These are phyloP conservation scores for Atethmia centrago DNA, from an alignment of 2,888 invertebrate genomes.

Conservation along the genomic window DNA sequence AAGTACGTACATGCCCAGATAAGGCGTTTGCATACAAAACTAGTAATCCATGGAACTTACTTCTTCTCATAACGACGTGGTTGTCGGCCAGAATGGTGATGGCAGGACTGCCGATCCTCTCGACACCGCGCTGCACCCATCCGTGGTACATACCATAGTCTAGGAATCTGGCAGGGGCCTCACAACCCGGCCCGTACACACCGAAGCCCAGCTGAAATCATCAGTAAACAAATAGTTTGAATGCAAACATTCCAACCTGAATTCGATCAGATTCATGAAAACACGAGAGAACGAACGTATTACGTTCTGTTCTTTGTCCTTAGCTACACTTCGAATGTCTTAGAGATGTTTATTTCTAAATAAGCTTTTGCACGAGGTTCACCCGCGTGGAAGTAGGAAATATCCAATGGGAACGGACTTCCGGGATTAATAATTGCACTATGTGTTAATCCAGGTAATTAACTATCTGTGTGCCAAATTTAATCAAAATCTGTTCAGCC, in stretches of 20 bases:
- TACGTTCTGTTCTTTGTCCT: neutral
- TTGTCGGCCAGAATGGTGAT: conserved; percentile 71
- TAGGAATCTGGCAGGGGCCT: conserved; percentile 76
- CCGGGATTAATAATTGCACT: too few relatives aligned
- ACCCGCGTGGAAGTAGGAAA: too few relatives aligned
- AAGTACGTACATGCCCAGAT: neutral
- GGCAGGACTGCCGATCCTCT: conserved; percentile 72
- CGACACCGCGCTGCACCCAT: conserved; percentile 72
- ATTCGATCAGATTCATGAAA: neutral
- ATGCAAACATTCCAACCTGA: neutral
- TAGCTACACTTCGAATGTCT: too few relatives aligned
- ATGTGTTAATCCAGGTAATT: too few relatives aligned
- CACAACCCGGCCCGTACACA: conserved; percentile 78
- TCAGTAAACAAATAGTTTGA: neutral
- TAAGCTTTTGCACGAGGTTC: too few relatives aligned
- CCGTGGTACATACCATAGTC: conserved; percentile 75
- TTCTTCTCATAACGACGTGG: conserved; percentile 74
- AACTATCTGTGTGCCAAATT: too few relatives aligned
- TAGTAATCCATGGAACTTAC: conserved; percentile 52
- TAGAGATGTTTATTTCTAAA: too few relatives aligned
- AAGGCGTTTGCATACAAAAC: neutral
- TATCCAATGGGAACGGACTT: too few relatives aligned
- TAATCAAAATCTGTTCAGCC: too few relatives aligned
- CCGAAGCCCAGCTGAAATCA: conserved; percentile 77
- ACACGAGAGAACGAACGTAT: neutral